Conservation (phyloP, 2,113 vertebrate species). For the Andinoacara biseriatus region DNA sequence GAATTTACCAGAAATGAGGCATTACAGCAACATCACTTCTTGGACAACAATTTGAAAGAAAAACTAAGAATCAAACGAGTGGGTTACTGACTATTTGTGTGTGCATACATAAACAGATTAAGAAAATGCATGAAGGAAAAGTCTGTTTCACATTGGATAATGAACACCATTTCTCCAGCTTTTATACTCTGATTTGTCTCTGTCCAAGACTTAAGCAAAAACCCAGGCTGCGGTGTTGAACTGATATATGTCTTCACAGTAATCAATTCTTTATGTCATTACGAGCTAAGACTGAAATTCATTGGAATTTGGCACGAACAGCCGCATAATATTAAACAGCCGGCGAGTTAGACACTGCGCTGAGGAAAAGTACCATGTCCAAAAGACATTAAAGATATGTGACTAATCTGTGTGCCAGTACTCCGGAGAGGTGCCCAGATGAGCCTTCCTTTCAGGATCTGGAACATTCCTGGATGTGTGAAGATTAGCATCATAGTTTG, state of each 20-base stretch:
- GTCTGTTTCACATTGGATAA: slow-evolving; percentile 5
- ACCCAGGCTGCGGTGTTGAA: not conserved
- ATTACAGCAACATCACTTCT: not conserved
- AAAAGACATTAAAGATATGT: not conserved
- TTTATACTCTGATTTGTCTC: slow-evolving; percentile 12
- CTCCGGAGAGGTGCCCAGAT: not conserved
- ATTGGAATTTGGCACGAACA: slow-evolving; percentile 24
- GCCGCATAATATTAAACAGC: slow-evolving; percentile 36
- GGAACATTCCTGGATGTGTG: not conserved
- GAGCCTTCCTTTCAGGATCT: not conserved
- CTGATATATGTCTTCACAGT: not conserved
- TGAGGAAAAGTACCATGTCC: not conserved
- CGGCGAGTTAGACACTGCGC: slow-evolving; percentile 9
- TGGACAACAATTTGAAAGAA: not conserved
- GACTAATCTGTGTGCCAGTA: not conserved
- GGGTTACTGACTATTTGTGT: not conserved
- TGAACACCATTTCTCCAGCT: not conserved
- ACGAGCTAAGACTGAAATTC: not conserved
- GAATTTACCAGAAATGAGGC: slow-evolving; percentile 25
- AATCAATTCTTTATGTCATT: slow-evolving; percentile 21
- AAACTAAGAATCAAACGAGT: not conserved
- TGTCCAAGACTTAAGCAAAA: slow-evolving; percentile 5
- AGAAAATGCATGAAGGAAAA: not conserved
- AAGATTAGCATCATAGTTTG: not conserved
- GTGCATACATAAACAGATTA: not conserved